Evolutionary conservation across 1,140 invertebrate species (phyloP).

Genomic region (Atta cephalotes): DNA sequence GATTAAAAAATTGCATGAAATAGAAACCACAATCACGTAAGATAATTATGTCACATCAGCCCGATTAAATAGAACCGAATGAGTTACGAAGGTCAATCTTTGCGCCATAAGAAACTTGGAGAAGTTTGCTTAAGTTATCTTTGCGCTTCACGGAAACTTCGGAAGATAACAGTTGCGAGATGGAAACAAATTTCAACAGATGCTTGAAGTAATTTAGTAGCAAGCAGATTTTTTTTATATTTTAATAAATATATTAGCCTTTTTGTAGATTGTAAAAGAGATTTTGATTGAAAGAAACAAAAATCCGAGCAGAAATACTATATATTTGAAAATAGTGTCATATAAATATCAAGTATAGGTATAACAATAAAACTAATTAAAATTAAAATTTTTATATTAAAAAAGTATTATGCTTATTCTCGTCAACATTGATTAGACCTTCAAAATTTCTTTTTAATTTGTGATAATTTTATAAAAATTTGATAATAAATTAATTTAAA

Average conservation of each 20-base stretch:
- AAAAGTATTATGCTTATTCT: not conserved
- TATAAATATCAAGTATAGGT: conserved; percentile 3
- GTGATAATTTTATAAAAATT: not conserved
- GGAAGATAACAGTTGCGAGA: conserved; percentile 31
- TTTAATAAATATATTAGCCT: not conserved
- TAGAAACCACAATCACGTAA: not conserved
- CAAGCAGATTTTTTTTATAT: not conserved
- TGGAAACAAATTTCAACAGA: conserved; percentile 37
- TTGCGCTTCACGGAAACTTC: conserved; percentile 44
- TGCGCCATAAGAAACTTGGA: conserved; percentile 12
- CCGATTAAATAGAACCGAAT: conserved; percentile 34
- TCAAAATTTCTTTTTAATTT: not conserved
- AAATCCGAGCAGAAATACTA: not conserved
- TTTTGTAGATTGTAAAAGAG: conserved; percentile 1
- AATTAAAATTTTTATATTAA: conserved; percentile 2
- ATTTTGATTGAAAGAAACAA: not conserved
- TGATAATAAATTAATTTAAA: conserved; percentile 2
- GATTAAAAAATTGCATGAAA: conserved; percentile 15
- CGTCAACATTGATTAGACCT: not conserved
- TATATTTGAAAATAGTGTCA: not conserved
- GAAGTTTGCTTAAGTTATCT: conserved; percentile 55
- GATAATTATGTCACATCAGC: conserved; percentile 15
- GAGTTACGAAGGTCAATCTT: conserved; percentile 45
- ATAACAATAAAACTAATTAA: not conserved
- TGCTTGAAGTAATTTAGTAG: conserved; percentile 8